Conservation (phyloP, 2,888 invertebrate species). For the Pteria penguin region DNA sequence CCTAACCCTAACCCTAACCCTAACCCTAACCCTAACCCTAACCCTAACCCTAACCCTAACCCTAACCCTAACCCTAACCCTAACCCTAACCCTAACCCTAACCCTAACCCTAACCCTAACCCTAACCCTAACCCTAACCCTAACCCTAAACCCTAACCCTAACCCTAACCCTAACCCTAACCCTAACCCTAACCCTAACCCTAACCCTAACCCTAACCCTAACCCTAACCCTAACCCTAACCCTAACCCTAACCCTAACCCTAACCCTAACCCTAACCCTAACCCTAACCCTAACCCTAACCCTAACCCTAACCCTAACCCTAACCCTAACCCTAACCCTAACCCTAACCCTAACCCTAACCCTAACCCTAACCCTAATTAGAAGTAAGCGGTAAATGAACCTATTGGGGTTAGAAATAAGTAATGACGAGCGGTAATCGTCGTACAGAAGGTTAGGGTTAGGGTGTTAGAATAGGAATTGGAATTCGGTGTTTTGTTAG, state of each 20-base stretch:
- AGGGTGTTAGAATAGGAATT: too few relatives aligned
- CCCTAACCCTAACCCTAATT: too few relatives aligned
- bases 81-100: conserved; percentile 39
- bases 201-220: conserved; percentile 39
- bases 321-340: conserved; percentile 42
- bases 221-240: conserved; percentile 26
- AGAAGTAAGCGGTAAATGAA: too few relatives aligned
- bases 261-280: conserved; percentile 28
- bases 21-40: conserved; percentile 54
- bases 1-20: conserved; percentile 54
- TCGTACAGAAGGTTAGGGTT: too few relatives aligned
- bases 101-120: conserved; percentile 52
- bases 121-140: conserved; percentile 40
- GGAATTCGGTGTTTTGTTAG: too few relatives aligned
- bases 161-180: conserved; percentile 26
- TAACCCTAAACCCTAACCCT: conserved; percentile 33
- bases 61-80: conserved; percentile 48
- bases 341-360: too few relatives aligned
- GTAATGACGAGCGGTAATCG: conserved; percentile 25
- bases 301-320: conserved; percentile 38
- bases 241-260: conserved; percentile 23
- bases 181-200: conserved; percentile 37
- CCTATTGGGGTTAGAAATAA: too few relatives aligned
- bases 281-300: conserved; percentile 40
- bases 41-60: conserved; percentile 53